A percentile compares a stretch with the other conserved stretches of the same genome.
Evolutionary conservation across 2,797 vertebrate genomes (phyloP).

Genomic region (Esox masquinongy): DNA sequence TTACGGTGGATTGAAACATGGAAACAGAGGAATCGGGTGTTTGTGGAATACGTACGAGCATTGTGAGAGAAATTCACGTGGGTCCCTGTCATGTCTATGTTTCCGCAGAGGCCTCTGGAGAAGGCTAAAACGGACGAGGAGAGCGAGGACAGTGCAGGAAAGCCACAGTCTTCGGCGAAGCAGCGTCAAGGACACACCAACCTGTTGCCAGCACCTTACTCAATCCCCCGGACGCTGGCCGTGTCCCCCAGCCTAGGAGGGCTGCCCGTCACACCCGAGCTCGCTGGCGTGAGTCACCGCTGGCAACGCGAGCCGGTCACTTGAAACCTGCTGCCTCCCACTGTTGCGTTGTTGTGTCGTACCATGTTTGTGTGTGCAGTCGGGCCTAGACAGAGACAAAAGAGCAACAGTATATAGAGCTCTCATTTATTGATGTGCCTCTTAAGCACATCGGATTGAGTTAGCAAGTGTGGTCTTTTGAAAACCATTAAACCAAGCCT

Average conservation of each 20-base stretch:
- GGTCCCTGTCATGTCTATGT: background rate
- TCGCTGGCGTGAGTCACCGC: constrained; percentile 74
- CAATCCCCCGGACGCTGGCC: constrained; percentile 60
- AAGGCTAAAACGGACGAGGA: constrained; percentile 45
- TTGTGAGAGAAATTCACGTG: background rate
- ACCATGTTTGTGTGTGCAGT: constrained; percentile 4
- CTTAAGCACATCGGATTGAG: constrained; percentile 32
- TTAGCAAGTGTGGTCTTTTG: constrained; percentile 4
- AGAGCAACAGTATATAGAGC: constrained; percentile 5
- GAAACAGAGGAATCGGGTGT: background rate
- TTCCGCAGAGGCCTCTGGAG: constrained; percentile 58
- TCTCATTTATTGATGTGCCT: constrained; percentile 58
- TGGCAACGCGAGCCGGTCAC: constrained; percentile 58
- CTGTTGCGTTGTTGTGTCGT: background rate
- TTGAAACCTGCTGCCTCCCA: constrained; percentile 34
- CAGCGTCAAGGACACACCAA: constrained; percentile 40
- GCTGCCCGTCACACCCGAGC: constrained; percentile 69
- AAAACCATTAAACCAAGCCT: background rate
- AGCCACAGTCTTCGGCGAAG: constrained; percentile 31
- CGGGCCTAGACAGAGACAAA: constrained; percentile 28
- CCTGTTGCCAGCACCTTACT: constrained; percentile 40
- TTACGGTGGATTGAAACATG: background rate
- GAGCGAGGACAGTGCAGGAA: constrained; percentile 32
- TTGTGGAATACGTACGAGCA: background rate
- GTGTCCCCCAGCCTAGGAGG: constrained; percentile 60